Conservation (phyloP, 2,113 vertebrate genomes). For the Neodon shergylaensis region DNA sequence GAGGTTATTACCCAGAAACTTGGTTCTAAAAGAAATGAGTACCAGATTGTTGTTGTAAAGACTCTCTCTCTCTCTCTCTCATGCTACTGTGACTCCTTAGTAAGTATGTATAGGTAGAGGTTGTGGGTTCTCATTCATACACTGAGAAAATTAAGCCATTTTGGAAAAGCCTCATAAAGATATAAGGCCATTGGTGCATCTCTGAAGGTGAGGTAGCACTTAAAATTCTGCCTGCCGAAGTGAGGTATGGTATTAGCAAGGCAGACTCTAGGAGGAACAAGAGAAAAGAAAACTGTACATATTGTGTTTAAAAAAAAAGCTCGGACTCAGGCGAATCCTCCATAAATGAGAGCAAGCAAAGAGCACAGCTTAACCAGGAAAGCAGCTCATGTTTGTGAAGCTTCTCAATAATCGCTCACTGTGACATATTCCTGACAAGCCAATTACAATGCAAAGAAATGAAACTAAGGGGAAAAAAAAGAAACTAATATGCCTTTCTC, state of each 20-base stretch:
- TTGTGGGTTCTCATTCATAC: background rate
- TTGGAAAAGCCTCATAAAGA: background rate
- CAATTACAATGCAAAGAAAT: background rate
- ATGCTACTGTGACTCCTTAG: background rate
- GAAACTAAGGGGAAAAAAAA: background rate
- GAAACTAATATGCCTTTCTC: background rate
- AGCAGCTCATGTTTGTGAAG: background rate
- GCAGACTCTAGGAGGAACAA: background rate
- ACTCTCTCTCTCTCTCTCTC: too few species aligned
- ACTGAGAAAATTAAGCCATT: background rate
- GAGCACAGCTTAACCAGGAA: background rate
- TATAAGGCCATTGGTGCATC: background rate
- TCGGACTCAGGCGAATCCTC: background rate
- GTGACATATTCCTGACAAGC: slow-evolving; percentile 9
- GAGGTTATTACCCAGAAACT: background rate
- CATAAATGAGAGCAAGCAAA: slow-evolving; percentile 16
- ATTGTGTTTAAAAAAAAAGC: background rate
- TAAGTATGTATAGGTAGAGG: background rate
- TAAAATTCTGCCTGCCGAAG: background rate
- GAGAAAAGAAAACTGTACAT: background rate
- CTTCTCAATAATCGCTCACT: slow-evolving; percentile 13
- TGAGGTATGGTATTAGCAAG: background rate
- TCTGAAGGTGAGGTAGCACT: background rate
- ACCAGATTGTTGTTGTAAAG: background rate
- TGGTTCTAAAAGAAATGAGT: background rate